Conservation (phyloP, 1,140 invertebrate species). For the Drosophila leontia region DNA sequence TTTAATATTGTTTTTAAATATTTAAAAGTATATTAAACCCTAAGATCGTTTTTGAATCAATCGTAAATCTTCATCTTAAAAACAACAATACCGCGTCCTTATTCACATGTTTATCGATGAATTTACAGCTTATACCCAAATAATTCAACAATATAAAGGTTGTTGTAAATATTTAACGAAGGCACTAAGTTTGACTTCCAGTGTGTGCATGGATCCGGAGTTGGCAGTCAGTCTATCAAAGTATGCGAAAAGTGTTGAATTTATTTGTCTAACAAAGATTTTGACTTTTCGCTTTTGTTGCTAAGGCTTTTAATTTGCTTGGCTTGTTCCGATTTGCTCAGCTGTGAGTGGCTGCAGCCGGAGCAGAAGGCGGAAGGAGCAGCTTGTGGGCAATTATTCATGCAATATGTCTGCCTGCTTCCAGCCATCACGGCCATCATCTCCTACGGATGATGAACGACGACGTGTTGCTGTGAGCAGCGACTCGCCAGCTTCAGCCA, state of each 20-base stretch:
- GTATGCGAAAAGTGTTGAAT: slow-evolving; percentile 62
- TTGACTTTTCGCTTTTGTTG: slow-evolving; percentile 45
- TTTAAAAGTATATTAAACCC: too few species aligned
- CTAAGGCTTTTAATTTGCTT: slow-evolving; percentile 54
- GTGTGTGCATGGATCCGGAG: slow-evolving; percentile 1
- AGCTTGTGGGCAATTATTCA: slow-evolving; percentile 54
- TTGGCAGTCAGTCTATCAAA: slow-evolving; percentile 50
- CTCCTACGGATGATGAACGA: slow-evolving; percentile 17
- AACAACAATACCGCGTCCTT: too few species aligned
- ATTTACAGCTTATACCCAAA: not conserved
- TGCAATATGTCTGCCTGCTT: slow-evolving; percentile 45
- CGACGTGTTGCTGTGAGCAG: slow-evolving; percentile 14
- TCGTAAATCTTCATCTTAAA: too few species aligned
- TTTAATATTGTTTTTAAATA: too few species aligned
- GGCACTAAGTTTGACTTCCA: not conserved
- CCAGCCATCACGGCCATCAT: slow-evolving; percentile 12
- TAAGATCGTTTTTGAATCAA: too few species aligned
- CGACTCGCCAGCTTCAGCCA: not conserved
- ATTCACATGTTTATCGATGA: not conserved
- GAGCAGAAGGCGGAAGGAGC: slow-evolving; percentile 22
- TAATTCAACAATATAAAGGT: too few species aligned
- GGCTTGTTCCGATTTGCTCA: slow-evolving; percentile 22
- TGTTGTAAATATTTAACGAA: not conserved
- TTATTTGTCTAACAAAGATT: slow-evolving; percentile 52
- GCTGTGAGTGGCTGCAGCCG: slow-evolving; percentile 28